A percentile compares a stretch with the other conserved stretches of the same genome.
These are phyloP conservation scores for Pyrrhura leucotis DNA, from an alignment of 2,797 vertebrate species.

Conservation along the genomic window DNA sequence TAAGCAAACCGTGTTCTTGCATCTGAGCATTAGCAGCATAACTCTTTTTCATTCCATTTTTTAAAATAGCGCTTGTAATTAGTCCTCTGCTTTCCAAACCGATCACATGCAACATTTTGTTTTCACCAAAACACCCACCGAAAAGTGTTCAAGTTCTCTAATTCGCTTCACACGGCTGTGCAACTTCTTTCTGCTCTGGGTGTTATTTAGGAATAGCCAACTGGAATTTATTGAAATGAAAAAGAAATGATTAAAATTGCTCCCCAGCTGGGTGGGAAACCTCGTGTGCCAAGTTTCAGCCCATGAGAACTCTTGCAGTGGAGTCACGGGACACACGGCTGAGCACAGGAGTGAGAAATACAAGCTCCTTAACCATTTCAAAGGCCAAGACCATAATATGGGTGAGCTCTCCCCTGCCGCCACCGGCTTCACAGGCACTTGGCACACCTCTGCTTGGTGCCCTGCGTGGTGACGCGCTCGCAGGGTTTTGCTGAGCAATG, in stretches of 20 bases:
- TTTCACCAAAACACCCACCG: constrained; percentile 22
- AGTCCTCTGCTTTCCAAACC: constrained; percentile 53
- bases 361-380: background rate
- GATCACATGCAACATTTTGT: constrained; percentile 47
- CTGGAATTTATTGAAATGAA: constrained; percentile 70
- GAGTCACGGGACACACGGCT: constrained; percentile 8
- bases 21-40: constrained; percentile 54
- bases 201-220: constrained; percentile 70
- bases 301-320: constrained; percentile 22
- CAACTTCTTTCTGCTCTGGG: constrained; percentile 59
- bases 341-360: constrained; percentile 34
- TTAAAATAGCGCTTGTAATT: constrained; percentile 43
- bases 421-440: fast-evolving
- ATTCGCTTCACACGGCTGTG: constrained; percentile 46
- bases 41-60: background rate
- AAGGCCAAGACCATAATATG: fast-evolving
- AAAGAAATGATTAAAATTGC: constrained; percentile 34
- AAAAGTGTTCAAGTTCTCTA: constrained; percentile 39
- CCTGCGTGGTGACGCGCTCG: fast-evolving
- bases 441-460: fast-evolving
- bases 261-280: constrained; percentile 55
- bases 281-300: constrained; percentile 48
- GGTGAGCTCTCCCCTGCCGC: background rate
- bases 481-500: fast-evolving
- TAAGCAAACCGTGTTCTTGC: constrained; percentile 65